phyloP scores from a whole-genome alignment of 1,140 invertebrate genomes.

The Drosophila prosaltans region DNA sequence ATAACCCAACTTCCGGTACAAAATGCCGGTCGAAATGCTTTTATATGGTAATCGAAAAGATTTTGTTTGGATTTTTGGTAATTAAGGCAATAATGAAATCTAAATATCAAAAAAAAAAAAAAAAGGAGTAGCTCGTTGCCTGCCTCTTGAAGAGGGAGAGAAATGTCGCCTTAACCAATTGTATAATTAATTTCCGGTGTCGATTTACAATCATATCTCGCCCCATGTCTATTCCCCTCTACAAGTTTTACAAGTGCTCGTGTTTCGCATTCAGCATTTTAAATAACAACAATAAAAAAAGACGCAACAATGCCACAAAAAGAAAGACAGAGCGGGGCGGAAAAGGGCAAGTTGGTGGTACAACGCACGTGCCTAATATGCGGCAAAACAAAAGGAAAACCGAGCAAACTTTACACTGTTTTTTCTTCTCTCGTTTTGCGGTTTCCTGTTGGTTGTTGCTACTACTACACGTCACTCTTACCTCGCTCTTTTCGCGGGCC shows the following conservation, averaged over 20 bases:
- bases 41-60: slow-evolving; percentile 63
- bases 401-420: slow-evolving; percentile 34
- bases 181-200: slow-evolving; percentile 82
- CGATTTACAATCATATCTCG: slow-evolving; percentile 56
- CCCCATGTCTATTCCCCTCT: slow-evolving; percentile 8
- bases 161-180: slow-evolving; percentile 78
- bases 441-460: slow-evolving; percentile 59
- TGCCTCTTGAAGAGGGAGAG: background rate
- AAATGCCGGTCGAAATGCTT: slow-evolving; percentile 57
- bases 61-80: slow-evolving; percentile 29
- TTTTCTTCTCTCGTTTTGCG: slow-evolving; percentile 51
- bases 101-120: background rate
- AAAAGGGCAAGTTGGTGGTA: slow-evolving; percentile 45
- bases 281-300: slow-evolving; percentile 33
- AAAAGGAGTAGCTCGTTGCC: slow-evolving; percentile 58
- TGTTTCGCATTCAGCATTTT: slow-evolving; percentile 64
- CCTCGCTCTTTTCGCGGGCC: slow-evolving; percentile 95
- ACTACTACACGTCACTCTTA: slow-evolving; percentile 75
- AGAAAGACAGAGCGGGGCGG: slow-evolving; percentile 18
- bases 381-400: slow-evolving; percentile 60
- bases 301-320: slow-evolving; percentile 65
- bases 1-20: slow-evolving; percentile 38
- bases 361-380: slow-evolving; percentile 82
- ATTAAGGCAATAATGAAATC: slow-evolving; percentile 72
- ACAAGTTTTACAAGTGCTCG: slow-evolving; percentile 64